A percentile compares a stretch with the other conserved stretches of the same genome.
Conservation (phyloP, 2,888 invertebrate genomes). For the Calephelis perditalis region DNA sequence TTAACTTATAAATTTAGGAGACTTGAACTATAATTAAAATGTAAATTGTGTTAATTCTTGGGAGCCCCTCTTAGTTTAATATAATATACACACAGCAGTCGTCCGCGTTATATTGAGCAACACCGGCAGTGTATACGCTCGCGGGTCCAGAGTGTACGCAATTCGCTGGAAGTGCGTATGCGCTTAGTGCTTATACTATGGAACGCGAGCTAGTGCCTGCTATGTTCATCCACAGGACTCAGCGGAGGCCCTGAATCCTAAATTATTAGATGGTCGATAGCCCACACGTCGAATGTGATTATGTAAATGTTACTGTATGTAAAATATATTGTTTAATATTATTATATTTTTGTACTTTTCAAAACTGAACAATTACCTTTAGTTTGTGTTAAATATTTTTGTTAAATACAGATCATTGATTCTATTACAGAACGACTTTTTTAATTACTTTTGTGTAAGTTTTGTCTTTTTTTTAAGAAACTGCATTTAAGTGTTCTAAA, state of each 20-base stretch:
- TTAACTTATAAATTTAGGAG: too few relatives aligned
- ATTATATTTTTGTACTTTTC: slow-evolving; percentile 68
- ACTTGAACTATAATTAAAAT: not conserved
- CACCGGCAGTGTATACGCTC: too few relatives aligned
- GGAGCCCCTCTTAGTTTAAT: too few relatives aligned
- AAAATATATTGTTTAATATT: slow-evolving; percentile 58
- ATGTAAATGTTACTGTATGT: slow-evolving; percentile 45
- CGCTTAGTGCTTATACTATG: too few relatives aligned
- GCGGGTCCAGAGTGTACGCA: too few relatives aligned
- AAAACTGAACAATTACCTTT: slow-evolving; percentile 40
- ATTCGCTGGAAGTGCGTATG: too few relatives aligned
- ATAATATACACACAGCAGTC: too few relatives aligned
- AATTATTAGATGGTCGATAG: slow-evolving; percentile 22
- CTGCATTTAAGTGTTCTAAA: too few relatives aligned
- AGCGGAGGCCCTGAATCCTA: slow-evolving; percentile 2
- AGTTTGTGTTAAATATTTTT: slow-evolving; percentile 37
- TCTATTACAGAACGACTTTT: slow-evolving; percentile 23
- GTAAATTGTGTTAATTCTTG: not conserved
- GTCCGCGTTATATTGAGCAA: too few relatives aligned
- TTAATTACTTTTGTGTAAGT: not conserved
- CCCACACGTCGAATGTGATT: slow-evolving; percentile 48
- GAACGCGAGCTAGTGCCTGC: too few relatives aligned
- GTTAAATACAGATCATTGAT: slow-evolving; percentile 28
- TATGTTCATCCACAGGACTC: too few relatives aligned
- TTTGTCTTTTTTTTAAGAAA: slow-evolving; percentile 6